Conservation (phyloP, 2,888 invertebrate species). For the Chirona hameri region DNA sequence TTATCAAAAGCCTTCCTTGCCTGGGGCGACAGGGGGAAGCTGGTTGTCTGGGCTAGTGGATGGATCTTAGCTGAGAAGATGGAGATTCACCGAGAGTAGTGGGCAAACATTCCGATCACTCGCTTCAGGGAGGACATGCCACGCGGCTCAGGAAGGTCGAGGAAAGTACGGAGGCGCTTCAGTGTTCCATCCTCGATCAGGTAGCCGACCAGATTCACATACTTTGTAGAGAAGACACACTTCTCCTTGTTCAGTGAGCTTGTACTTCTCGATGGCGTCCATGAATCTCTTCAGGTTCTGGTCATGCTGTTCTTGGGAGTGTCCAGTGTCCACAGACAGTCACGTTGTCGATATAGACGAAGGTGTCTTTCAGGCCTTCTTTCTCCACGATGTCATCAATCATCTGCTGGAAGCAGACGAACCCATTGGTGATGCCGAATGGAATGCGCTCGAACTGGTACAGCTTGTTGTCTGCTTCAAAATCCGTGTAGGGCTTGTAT, state of each 20-base stretch:
- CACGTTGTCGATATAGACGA: constrained; percentile 27
- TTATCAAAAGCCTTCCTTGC: not conserved
- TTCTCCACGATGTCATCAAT: constrained; percentile 36
- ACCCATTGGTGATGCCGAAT: constrained; percentile 38
- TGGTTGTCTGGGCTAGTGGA: not conserved
- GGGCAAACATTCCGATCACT: constrained; percentile 12
- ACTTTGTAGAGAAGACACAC: not conserved
- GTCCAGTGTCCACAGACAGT: not conserved
- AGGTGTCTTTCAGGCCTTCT: not conserved
- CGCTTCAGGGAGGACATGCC: not conserved
- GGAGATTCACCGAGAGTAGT: constrained; percentile 24
- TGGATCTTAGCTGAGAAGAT: constrained; percentile 22
- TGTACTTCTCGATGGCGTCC: constrained; percentile 28
- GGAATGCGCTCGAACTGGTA: constrained; percentile 37
- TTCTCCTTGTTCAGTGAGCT: constrained; percentile 29
- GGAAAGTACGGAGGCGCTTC: constrained; percentile 5
- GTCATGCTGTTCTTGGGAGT: constrained; percentile 30
- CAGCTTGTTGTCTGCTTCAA: constrained; percentile 36
- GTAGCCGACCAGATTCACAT: constrained; percentile 28
- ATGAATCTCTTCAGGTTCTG: constrained; percentile 22
- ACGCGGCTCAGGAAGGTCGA: not conserved
- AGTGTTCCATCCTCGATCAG: not conserved
- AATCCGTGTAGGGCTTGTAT: constrained; percentile 37
- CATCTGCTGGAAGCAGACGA: constrained; percentile 35
- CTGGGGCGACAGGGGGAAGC: not conserved